phyloP scores from a whole-genome alignment of 92 coral and sea anemone genomes.

The Muricea muricata region DNA sequence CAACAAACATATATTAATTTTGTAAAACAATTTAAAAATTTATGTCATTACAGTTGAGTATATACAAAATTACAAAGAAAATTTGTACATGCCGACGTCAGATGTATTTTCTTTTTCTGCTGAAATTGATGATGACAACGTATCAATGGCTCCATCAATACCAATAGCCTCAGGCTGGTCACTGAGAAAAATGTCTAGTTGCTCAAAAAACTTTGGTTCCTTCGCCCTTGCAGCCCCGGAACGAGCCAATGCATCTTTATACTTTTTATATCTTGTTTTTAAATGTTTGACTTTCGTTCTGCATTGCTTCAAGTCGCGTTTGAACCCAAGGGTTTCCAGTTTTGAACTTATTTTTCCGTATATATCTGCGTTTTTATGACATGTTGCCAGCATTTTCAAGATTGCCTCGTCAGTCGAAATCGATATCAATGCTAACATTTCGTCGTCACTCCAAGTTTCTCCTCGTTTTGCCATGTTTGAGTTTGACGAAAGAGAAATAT shows the following conservation, averaged over 20 bases:
- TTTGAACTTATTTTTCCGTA: not conserved
- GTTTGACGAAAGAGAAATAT: no score
- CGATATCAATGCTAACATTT: no score
- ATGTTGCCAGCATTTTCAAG: no score
- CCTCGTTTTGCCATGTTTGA: not conserved
- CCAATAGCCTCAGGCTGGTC: not conserved
- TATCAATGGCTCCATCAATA: not conserved
- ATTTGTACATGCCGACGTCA: no score
- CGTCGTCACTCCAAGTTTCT: not conserved
- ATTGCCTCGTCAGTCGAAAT: no score
- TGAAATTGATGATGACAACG: not conserved
- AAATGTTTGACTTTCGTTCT: not conserved
- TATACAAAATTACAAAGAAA: no score
- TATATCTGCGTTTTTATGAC: not conserved
- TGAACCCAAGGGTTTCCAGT: not conserved
- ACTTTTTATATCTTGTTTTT: not conserved
- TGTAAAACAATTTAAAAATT: no score
- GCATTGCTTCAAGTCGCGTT: not conserved
- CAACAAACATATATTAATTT: no score
- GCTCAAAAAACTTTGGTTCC: not conserved
- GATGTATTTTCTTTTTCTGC: no score
- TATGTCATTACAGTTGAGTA: no score
- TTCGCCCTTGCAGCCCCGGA: not conserved
- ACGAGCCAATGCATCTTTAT: constrained; percentile 12
- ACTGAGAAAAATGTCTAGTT: not conserved